phyloP scores from a whole-genome alignment of 2,888 invertebrate genomes.

The Himalopsyche tibetana region DNA sequence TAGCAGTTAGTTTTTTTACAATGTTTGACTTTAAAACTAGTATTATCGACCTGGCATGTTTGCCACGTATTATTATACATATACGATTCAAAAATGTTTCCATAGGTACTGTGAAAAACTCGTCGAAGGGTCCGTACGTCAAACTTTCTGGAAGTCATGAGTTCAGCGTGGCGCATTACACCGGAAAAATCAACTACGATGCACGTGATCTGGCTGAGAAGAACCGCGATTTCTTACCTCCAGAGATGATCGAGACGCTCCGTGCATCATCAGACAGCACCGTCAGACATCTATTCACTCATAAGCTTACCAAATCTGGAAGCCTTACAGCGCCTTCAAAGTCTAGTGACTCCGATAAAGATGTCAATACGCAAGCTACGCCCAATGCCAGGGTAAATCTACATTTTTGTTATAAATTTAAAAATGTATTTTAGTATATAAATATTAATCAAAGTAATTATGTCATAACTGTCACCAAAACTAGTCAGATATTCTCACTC shows the following conservation, averaged over 20 bases:
- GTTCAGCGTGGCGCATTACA: slow-evolving; percentile 93
- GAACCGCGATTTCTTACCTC: slow-evolving; percentile 93
- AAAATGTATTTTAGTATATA: not conserved
- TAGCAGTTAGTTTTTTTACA: too few species aligned
- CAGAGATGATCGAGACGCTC: slow-evolving; percentile 92
- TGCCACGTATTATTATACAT: slow-evolving; percentile 60
- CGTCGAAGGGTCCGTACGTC: slow-evolving; percentile 77
- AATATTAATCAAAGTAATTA: not conserved
- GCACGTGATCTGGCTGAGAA: slow-evolving; percentile 90
- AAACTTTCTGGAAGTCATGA: slow-evolving; percentile 80
- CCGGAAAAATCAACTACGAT: slow-evolving; percentile 91
- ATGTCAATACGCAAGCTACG: slow-evolving; percentile 61
- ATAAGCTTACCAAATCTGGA: slow-evolving; percentile 91
- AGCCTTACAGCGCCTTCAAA: slow-evolving; percentile 78
- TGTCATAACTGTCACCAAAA: too few species aligned
- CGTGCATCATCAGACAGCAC: slow-evolving; percentile 84
- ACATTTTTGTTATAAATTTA: not conserved
- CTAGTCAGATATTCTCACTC: too few species aligned
- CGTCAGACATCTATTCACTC: slow-evolving; percentile 87
- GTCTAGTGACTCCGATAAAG: slow-evolving; percentile 68
- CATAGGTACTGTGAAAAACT: slow-evolving; percentile 77
- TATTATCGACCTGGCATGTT: slow-evolving; percentile 5
- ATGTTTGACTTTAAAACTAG: too few species aligned
- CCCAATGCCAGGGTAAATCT: slow-evolving; percentile 75
- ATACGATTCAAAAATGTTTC: not conserved